Evolutionary conservation across 2,797 vertebrate species (phyloP).

Genomic region (Aselliscus stoliczkanus): DNA sequence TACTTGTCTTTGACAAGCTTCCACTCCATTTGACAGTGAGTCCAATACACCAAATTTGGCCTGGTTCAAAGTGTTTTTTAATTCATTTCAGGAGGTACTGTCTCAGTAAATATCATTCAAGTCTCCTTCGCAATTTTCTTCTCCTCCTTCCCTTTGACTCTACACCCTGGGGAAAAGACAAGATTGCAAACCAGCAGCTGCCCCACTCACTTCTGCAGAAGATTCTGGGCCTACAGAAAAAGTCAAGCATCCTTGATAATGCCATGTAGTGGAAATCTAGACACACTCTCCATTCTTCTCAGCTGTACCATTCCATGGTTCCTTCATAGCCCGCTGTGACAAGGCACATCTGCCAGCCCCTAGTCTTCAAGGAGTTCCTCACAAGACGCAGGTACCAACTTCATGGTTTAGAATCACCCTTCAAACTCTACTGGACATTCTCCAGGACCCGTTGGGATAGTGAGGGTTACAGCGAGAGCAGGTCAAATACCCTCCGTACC

Average conservation of each 20-base stretch:
- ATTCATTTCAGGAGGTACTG: not conserved
- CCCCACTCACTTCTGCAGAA: not conserved
- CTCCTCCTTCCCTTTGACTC: not conserved
- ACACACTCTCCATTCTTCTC: not conserved
- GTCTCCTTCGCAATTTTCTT: not conserved
- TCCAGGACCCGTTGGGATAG: not conserved
- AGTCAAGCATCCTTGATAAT: not conserved
- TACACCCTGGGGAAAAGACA: not conserved
- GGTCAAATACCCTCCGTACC: not conserved
- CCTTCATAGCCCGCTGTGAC: not conserved
- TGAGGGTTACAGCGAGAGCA: not conserved
- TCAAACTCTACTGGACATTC: not conserved
- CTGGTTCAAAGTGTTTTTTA: not conserved
- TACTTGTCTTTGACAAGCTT: not conserved
- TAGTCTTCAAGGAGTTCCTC: not conserved
- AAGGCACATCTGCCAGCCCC: not conserved
- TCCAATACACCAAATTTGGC: not conserved
- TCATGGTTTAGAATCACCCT: not conserved
- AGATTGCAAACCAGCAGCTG: not conserved
- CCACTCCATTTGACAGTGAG: not conserved
- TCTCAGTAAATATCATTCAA: not conserved
- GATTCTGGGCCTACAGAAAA: not conserved
- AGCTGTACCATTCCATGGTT: not conserved
- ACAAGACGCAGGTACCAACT: not conserved
- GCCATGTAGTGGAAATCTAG: not conserved